Evolutionary conservation across 2,797 vertebrate species (phyloP).

Genomic region (Eidolon dupreanum): DNA sequence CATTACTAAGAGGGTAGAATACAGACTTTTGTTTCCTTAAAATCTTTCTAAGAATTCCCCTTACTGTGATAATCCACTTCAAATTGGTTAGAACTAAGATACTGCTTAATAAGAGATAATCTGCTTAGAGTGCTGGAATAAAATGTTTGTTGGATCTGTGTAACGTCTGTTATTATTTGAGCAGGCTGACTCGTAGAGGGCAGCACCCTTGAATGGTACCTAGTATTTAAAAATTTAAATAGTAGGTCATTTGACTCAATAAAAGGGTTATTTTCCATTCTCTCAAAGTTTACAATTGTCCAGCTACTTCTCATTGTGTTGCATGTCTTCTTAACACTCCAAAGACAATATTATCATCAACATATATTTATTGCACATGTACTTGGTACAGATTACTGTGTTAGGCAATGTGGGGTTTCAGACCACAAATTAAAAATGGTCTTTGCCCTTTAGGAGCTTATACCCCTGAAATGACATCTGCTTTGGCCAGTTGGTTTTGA

Average conservation of each 20-base stretch:
- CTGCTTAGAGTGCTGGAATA: neutral
- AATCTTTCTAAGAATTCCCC: neutral
- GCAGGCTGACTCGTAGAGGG: neutral
- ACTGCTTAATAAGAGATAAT: neutral
- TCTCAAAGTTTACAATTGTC: neutral
- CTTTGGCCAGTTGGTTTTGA: neutral
- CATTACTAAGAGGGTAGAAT: neutral
- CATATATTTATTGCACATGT: neutral
- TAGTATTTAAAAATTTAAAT: neutral
- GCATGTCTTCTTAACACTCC: neutral
- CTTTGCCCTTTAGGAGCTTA: neutral
- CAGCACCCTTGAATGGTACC: neutral
- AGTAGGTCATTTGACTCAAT: neutral
- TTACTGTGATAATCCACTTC: slow-evolving; percentile 1
- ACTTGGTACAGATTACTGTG: neutral
- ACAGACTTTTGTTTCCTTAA: neutral
- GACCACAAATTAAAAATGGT: slow-evolving; percentile 1
- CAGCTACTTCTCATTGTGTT: neutral
- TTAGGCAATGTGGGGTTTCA: neutral
- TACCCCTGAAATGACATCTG: slow-evolving; percentile 2
- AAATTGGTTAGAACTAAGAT: neutral
- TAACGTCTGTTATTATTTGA: neutral
- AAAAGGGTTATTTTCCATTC: neutral
- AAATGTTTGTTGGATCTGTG: neutral
- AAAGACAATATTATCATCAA: neutral